A percentile compares a stretch with the other conserved stretches of the same genome.
These are phyloP conservation scores for Oreochromis spilurus DNA, from an alignment of 2,113 vertebrate species.

Conservation along the genomic window DNA sequence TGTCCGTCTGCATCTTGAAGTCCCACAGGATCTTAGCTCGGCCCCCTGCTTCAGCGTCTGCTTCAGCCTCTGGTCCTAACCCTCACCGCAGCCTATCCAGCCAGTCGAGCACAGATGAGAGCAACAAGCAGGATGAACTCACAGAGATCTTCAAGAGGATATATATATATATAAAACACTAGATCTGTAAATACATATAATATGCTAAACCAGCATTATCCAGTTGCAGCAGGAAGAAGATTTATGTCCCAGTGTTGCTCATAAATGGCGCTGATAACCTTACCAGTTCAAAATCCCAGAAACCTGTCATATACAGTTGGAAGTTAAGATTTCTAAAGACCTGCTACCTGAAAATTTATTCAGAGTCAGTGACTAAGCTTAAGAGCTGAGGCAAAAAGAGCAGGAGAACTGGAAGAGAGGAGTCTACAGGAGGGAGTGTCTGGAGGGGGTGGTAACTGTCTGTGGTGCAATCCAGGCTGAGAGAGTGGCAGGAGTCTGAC, in stretches of 20 bases:
- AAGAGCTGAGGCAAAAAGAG: neutral
- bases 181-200: neutral
- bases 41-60: neutral
- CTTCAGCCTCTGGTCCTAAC: neutral
- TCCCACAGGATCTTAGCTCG: no score
- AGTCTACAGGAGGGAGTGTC: neutral
- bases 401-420: neutral
- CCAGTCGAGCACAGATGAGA: constrained; percentile 72
- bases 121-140: constrained; percentile 84
- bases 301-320: neutral
- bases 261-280: neutral
- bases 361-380: neutral
- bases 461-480: neutral
- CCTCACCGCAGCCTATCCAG: constrained; percentile 42
- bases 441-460: neutral
- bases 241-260: neutral
- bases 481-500: neutral
- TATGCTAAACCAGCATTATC: neutral
- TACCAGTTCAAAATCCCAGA: neutral
- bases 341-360: neutral
- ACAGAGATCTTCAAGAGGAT: constrained; percentile 97
- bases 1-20: no score
- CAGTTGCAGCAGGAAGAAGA: neutral
- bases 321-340: neutral
- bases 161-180: neutral